Conservation (phyloP, 1,140 invertebrate genomes). For the Procambarus virginalis region DNA sequence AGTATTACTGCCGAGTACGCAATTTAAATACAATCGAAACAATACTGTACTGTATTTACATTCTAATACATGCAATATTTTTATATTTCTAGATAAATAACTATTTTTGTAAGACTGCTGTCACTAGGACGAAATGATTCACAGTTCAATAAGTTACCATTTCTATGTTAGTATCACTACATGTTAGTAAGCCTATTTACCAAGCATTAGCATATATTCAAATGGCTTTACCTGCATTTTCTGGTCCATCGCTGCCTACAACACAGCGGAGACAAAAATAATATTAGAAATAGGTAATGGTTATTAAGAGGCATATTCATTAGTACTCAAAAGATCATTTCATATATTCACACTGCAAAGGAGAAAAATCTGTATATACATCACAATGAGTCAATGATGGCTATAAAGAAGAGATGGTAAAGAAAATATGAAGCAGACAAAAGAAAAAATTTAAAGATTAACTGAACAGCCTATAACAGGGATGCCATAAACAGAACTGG, state of each 20-base stretch:
- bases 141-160: background rate
- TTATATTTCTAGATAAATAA: too few relatives aligned
- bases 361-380: too few relatives aligned
- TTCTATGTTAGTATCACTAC: background rate
- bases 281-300: conserved; percentile 14
- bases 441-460: background rate
- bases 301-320: background rate
- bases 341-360: background rate
- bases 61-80: too few relatives aligned
- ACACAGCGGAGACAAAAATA: conserved; percentile 26
- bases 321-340: background rate
- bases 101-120: too few relatives aligned
- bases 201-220: background rate
- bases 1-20: too few relatives aligned
- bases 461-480: background rate
- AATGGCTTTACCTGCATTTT: conserved; percentile 58
- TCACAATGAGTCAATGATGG: too few relatives aligned
- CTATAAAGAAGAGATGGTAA: too few relatives aligned
- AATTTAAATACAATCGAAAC: too few relatives aligned
- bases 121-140: background rate
- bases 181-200: background rate
- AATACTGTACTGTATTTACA: too few relatives aligned
- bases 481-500: too few relatives aligned
- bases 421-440: too few relatives aligned
- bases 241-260: conserved; percentile 57